Conservation (phyloP, 1,140 invertebrate genomes). For the Melanaphis sacchari region DNA sequence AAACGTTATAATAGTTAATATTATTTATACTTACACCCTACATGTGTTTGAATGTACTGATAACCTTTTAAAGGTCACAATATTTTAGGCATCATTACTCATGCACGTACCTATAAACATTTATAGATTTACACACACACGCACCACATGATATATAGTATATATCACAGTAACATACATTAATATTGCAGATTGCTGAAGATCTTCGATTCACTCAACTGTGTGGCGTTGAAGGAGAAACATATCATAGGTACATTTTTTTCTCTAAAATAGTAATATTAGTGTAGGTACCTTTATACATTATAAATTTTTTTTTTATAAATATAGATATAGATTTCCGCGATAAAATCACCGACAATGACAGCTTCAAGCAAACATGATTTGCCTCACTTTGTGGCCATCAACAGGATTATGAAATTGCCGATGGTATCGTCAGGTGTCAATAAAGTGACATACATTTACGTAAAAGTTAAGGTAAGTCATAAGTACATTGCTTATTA, state of each 20-base stretch:
- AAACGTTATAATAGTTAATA: background rate
- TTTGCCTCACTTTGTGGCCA: constrained; percentile 48
- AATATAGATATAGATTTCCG: background rate
- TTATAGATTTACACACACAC: background rate
- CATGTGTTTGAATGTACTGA: background rate
- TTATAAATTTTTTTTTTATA: background rate
- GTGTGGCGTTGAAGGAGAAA: background rate
- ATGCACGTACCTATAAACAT: background rate
- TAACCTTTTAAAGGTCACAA: background rate
- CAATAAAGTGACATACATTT: background rate
- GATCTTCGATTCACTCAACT: background rate
- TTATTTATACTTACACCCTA: background rate
- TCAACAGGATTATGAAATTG: constrained; percentile 46
- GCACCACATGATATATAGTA: background rate
- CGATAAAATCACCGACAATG: background rate
- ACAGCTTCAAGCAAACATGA: background rate
- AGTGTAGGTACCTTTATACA: too few relatives aligned
- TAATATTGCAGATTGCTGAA: background rate
- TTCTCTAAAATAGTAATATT: background rate
- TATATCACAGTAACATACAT: background rate
- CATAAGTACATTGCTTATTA: background rate
- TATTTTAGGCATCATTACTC: background rate
- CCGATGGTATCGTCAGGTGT: constrained; percentile 39
- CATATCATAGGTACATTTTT: background rate
- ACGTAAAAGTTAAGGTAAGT: constrained; percentile 39